Percentiles rank a stretch among this genome's conserved stretches.
phyloP scores from a whole-genome alignment of 2,797 vertebrate species.

The Gila robusta region DNA sequence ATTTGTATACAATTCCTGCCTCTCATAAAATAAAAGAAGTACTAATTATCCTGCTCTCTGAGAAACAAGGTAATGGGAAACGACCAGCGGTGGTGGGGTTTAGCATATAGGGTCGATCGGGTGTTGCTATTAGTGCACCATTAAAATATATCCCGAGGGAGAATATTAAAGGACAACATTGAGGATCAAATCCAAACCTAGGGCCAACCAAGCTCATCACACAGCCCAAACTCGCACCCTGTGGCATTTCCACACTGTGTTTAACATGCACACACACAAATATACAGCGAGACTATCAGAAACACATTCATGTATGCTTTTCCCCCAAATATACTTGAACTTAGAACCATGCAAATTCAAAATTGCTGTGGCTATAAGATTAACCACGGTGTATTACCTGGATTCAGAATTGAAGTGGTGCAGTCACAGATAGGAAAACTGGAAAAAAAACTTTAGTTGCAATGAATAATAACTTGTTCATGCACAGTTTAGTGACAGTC shows the following conservation, averaged over 20 bases:
- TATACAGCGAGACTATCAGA: background rate
- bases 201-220: slow-evolving; percentile 28
- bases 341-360: slow-evolving; percentile 1
- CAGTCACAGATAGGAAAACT: background rate
- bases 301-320: background rate
- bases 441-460: slow-evolving; percentile 12
- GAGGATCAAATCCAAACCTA: slow-evolving; percentile 43
- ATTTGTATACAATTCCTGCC: background rate
- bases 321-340: background rate
- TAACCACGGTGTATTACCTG: background rate
- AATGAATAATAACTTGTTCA: too few relatives aligned
- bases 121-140: slow-evolving; percentile 26
- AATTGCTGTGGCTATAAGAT: slow-evolving; percentile 16
- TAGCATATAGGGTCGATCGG: background rate
- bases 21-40: background rate
- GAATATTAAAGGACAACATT: slow-evolving; percentile 43
- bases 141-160: slow-evolving; percentile 48
- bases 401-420: slow-evolving; percentile 1
- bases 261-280: background rate
- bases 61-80: background rate
- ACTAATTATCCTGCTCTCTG: background rate
- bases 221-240: slow-evolving; percentile 24
- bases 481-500: too few relatives aligned
- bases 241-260: slow-evolving; percentile 14
- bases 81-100: background rate